Evolutionary conservation across 1,140 invertebrate genomes (phyloP), one percentile per base, ranked within the genome.

Genomic region (Lithobius niger): DNA sequence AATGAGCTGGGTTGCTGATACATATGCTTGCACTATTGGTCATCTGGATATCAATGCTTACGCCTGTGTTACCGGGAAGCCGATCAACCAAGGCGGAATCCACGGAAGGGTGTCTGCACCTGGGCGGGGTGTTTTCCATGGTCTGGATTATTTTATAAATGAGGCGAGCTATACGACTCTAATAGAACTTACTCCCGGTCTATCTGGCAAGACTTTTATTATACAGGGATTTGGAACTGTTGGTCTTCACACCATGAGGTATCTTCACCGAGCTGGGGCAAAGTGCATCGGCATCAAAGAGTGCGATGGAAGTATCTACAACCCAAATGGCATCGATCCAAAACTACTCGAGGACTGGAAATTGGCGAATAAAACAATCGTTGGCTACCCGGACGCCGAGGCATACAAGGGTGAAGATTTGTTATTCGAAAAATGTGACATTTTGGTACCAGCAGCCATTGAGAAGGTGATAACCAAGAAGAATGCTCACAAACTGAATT

Each of bases 61-160:
- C n/a, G n/a, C n/a, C n/a, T n/a, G n/a, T n/a, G 31, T n/a, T n/a
- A n/a, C n/a, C n/a, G n/a, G n/a, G n/a, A n/a, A n/a, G n/a, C n/a
- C n/a, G n/a, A n/a, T n/a, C n/a, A n/a, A 80, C 56, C 77, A 79
- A 60, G 80, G 81, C 36, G 80, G 80, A 61, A 98, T 99, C 67
- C 94, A 98, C 71, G 96, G 96, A 36, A 79, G 96, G 65, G 86
- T 95, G 28, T 96, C 93, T 1, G 96, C 96, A 15, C 99, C 95
- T 36, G 96, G 96, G 54, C 80, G 94, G 66, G 96, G 96, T 64
- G 86, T 99, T 28, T 99, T 94, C 75, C 95, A 99, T 74, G 96
- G 95, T 47, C 74, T 99, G 52, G 89, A 97, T 66, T 97, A 97
- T 71, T 98, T 99, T 71, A 87, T 97, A 65, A 95, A 94, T 66